These are phyloP conservation scores for Channa maculata DNA, from an alignment of 2,113 vertebrate genomes.

Conservation along the genomic window DNA sequence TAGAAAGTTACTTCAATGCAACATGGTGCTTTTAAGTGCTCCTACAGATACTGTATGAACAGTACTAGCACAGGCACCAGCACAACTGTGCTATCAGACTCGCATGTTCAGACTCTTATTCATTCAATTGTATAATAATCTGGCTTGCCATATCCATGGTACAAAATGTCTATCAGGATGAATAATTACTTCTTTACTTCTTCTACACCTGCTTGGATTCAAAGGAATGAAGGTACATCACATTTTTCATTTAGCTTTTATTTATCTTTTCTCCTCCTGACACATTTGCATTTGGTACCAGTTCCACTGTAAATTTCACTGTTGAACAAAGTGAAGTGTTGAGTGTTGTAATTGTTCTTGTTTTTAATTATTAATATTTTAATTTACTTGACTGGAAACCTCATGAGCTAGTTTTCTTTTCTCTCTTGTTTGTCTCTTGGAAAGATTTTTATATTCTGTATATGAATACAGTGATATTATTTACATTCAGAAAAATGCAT, in stretches of 20 bases:
- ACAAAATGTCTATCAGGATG: slow-evolving; percentile 34
- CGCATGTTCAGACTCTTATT: slow-evolving; percentile 13
- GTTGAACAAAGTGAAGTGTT: slow-evolving; percentile 81
- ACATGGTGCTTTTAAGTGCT: slow-evolving; percentile 58
- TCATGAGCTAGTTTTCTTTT: slow-evolving; percentile 54
- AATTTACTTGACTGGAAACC: slow-evolving; percentile 76
- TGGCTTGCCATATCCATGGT: slow-evolving; percentile 28
- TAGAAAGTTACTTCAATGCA: slow-evolving; percentile 41
- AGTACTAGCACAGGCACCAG: slow-evolving; percentile 30
- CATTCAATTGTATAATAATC: slow-evolving; percentile 37
- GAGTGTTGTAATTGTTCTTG: slow-evolving; percentile 81
- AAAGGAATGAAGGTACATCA: slow-evolving; percentile 40
- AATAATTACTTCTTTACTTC: slow-evolving; percentile 8
- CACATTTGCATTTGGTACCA: slow-evolving; percentile 67
- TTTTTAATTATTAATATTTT: slow-evolving; percentile 80
- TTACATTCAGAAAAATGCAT: slow-evolving; percentile 64
- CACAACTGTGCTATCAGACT: slow-evolving; percentile 30
- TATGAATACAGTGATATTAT: slow-evolving; percentile 71
- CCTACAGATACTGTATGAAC: slow-evolving; percentile 24
- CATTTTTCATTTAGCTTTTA: slow-evolving; percentile 57
- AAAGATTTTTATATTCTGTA: slow-evolving; percentile 75
- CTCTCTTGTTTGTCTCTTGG: slow-evolving; percentile 55
- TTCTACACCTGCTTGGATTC: slow-evolving; percentile 47
- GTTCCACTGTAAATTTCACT: slow-evolving; percentile 79
- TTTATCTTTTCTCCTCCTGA: slow-evolving; percentile 47